Percentiles rank a stretch among this genome's conserved stretches.
Evolutionary conservation across 2,113 vertebrate species (phyloP).

Genomic region (Callithrix jacchus): DNA sequence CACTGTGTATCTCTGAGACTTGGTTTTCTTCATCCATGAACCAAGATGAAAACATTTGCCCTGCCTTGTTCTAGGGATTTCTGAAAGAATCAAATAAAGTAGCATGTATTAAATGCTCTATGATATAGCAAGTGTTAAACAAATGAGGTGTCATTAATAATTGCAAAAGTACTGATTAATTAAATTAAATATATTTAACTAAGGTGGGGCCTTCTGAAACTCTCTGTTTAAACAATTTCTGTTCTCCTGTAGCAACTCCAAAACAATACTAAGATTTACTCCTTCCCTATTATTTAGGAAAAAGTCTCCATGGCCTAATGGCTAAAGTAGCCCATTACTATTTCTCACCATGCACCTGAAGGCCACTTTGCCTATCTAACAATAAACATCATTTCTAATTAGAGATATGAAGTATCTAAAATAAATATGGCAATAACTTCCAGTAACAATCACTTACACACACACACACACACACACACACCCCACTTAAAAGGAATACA

Average conservation of each 20-base stretch:
- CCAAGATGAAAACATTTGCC: neutral
- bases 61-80: neutral
- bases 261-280: neutral
- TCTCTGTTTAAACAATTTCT: neutral
- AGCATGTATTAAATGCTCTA: neutral
- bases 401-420: constrained; percentile 7
- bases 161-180: neutral
- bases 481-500: neutral
- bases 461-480: neutral
- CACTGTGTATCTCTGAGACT: neutral
- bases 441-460: neutral
- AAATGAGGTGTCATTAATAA: neutral
- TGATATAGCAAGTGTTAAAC: neutral
- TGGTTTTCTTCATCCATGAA: constrained; percentile 7
- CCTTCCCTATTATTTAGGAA: neutral
- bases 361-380: neutral
- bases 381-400: constrained; percentile 35
- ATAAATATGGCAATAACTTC: constrained; percentile 5
- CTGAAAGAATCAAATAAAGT: constrained; percentile 14
- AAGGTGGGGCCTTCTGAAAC: neutral
- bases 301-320: neutral
- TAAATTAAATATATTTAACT: neutral
- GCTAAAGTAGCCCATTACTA: neutral
- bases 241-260: neutral
- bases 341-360: neutral